Evolutionary conservation across 2,797 vertebrate genomes (phyloP).

Genomic region (Sphenopsis melanotis): DNA sequence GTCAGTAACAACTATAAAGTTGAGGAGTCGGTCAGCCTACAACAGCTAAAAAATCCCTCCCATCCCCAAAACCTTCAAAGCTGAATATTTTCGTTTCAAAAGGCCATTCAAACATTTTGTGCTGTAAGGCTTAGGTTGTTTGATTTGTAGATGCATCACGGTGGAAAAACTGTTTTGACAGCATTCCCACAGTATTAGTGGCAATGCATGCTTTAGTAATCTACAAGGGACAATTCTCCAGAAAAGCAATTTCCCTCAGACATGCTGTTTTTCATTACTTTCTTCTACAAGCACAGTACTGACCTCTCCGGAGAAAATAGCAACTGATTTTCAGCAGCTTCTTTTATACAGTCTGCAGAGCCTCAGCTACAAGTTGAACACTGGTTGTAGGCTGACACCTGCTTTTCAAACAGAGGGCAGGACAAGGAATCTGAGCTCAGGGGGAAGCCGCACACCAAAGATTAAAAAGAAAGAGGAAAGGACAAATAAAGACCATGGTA

Average conservation of each 20-base stretch:
- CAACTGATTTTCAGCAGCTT: conserved; percentile 39
- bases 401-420: conserved; percentile 49
- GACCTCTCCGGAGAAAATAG: conserved; percentile 41
- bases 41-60: conserved; percentile 14
- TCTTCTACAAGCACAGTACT: conserved; percentile 48
- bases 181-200: conserved; percentile 37
- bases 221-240: conserved; percentile 59
- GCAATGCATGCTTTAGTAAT: conserved; percentile 46
- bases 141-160: conserved; percentile 49
- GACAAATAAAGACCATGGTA: not conserved
- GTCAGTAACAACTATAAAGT: conserved; percentile 4
- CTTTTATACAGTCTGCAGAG: conserved; percentile 23
- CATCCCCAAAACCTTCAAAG: not conserved
- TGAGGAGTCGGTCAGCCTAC: not conserved
- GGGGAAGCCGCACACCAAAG: not conserved
- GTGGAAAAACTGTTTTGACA: conserved; percentile 58
- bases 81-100: conserved; percentile 47
- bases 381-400: conserved; percentile 40
- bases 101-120: conserved; percentile 40
- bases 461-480: not conserved
- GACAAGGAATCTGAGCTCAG: not conserved
- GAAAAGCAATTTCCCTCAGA: conserved; percentile 63
- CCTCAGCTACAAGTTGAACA: conserved; percentile 16
- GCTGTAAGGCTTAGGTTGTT: conserved; percentile 20
- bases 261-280: conserved; percentile 53